Evolutionary conservation across 2,113 vertebrate genomes (phyloP).

Genomic region (Murina feae): DNA sequence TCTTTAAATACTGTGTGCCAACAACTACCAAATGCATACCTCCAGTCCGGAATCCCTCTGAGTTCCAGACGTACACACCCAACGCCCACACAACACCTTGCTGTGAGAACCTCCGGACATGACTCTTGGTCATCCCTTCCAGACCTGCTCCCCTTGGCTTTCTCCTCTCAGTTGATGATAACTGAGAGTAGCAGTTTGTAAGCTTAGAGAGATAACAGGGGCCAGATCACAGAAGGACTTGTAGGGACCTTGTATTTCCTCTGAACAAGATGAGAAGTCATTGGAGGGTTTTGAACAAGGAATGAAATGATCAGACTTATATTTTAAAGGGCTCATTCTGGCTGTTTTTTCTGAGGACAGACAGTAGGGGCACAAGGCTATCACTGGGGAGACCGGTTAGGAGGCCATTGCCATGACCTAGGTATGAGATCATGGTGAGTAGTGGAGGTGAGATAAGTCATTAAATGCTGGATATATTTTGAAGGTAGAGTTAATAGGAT

Average conservation of each 20-base stretch:
- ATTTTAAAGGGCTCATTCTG: not conserved
- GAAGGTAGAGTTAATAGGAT: not conserved
- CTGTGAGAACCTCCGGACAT: not conserved
- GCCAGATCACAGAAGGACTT: not conserved
- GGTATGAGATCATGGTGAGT: not conserved
- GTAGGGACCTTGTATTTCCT: not conserved
- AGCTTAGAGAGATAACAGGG: not conserved
- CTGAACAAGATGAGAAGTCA: not conserved
- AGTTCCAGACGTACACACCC: not conserved
- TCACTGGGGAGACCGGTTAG: not conserved
- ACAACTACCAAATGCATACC: not conserved
- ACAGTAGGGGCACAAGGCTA: no score
- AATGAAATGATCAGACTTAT: not conserved
- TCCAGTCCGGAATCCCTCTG: not conserved
- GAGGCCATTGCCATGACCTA: not conserved
- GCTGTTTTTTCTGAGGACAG: not conserved
- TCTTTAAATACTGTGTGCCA: not conserved
- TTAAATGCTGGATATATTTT: not conserved
- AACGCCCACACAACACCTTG: not conserved
- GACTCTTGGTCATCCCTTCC: not conserved
- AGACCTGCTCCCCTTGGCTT: not conserved
- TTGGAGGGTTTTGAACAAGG: not conserved
- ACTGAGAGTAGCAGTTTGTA: not conserved
- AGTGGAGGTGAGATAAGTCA: not conserved
- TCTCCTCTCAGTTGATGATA: not conserved